Percentiles rank a stretch among this genome's conserved stretches.
phyloP scores from a whole-genome alignment of 2,113 vertebrate species.

The Symphodus melops region DNA sequence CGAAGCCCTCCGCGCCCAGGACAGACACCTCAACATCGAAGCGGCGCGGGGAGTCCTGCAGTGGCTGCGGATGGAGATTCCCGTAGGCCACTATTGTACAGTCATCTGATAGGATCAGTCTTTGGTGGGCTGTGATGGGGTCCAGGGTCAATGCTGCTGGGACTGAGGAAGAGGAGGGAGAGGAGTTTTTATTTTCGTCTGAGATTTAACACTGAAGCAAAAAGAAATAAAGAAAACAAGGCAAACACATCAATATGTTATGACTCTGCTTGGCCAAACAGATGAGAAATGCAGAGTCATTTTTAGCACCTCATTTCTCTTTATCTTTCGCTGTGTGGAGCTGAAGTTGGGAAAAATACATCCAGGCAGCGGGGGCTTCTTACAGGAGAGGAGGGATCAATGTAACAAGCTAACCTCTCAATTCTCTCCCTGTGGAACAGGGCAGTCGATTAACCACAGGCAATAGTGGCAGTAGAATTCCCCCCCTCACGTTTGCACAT shows the following conservation, averaged over 20 bases:
- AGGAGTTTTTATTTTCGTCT: not conserved
- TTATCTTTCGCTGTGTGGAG: conserved; percentile 24
- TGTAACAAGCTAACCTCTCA: conserved; percentile 7
- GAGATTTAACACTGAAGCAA: not conserved
- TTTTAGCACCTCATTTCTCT: conserved; percentile 20
- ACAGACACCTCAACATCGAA: conserved; percentile 98
- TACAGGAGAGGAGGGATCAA: conserved; percentile 18
- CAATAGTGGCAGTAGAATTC: not conserved
- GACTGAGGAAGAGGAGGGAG: conserved; percentile 78
- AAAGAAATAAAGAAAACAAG: not conserved
- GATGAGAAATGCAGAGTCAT: conserved; percentile 32
- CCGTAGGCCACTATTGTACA: conserved; percentile 98
- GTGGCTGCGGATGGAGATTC: conserved; percentile 94
- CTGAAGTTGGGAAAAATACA: conserved; percentile 16
- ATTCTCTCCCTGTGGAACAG: conserved; percentile 18
- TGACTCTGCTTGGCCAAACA: conserved; percentile 30
- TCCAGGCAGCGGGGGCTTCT: conserved; percentile 20
- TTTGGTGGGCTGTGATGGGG: conserved; percentile 95
- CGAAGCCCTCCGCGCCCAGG: conserved; percentile 91
- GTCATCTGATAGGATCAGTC: conserved; percentile 96
- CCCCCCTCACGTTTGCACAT: not conserved
- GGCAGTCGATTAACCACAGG: not conserved
- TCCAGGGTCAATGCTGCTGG: conserved; percentile 93
- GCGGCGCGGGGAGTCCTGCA: conserved; percentile 96
- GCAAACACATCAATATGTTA: conserved; percentile 28